Evolutionary conservation across 2,113 vertebrate species (phyloP).

Genomic region (Oreochromis niloticus): DNA sequence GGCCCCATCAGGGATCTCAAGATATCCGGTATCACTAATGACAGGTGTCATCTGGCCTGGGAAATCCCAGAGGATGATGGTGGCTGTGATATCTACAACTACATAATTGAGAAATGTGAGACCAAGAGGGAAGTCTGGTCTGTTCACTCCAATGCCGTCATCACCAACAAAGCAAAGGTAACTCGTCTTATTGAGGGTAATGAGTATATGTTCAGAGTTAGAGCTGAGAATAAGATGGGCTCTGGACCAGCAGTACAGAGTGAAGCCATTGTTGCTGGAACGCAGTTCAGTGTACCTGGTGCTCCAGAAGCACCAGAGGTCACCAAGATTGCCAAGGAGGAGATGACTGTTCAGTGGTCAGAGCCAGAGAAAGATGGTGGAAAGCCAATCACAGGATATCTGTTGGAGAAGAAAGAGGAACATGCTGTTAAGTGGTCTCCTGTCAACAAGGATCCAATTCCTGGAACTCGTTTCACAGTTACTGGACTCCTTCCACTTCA

Average conservation of each 20-base stretch:
- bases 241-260: constrained; percentile 91
- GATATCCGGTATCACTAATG: constrained; percentile 83
- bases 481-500: constrained; percentile 88
- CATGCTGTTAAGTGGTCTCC: constrained; percentile 86
- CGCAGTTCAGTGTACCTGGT: constrained; percentile 86
- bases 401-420: constrained; percentile 92
- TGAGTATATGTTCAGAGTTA: constrained; percentile 93
- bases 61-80: constrained; percentile 92
- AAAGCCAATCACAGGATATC: constrained; percentile 92
- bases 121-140: constrained; percentile 96
- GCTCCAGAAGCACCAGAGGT: constrained; percentile 89
- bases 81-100: constrained; percentile 98
- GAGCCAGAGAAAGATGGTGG: constrained; percentile 92
- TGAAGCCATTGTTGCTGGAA: constrained; percentile 86
- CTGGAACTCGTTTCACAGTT: constrained; percentile 83
- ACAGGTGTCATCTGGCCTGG: constrained; percentile 89
- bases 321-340: constrained; percentile 86
- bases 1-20: constrained; percentile 86
- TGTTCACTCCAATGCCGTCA: constrained; percentile 83
- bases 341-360: constrained; percentile 94
- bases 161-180: constrained; percentile 82
- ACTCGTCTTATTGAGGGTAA: constrained; percentile 94
- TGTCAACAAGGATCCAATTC: constrained; percentile 84
- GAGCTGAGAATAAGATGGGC: constrained; percentile 98
- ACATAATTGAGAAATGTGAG: constrained; percentile 97